Conservation (phyloP, 2,888 invertebrate species). For the Polydrusus cervinus region DNA sequence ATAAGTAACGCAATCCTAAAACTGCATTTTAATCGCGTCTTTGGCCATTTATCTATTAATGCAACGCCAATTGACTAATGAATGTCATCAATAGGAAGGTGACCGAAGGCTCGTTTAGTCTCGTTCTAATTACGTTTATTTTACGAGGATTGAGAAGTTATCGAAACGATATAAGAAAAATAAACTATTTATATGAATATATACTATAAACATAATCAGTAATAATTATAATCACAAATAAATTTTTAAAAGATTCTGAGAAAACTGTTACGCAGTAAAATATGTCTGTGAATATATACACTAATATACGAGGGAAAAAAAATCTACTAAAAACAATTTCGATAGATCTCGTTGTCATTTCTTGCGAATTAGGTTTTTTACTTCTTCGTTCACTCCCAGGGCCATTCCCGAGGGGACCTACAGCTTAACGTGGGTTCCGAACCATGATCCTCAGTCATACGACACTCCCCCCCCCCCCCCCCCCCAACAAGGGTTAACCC, state of each 20-base stretch:
- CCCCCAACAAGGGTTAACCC: too few species aligned
- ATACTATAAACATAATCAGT: too few species aligned
- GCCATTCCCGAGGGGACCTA: too few species aligned
- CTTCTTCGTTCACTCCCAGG: too few species aligned
- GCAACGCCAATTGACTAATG: conserved; percentile 10
- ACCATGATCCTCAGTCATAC: too few species aligned
- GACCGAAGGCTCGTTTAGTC: conserved; percentile 11
- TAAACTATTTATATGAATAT: conserved; percentile 7
- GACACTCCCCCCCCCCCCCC: too few species aligned
- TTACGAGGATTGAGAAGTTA: conserved; percentile 6
- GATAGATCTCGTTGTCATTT: too few species aligned
- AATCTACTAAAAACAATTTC: too few species aligned
- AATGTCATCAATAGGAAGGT: conserved; percentile 9
- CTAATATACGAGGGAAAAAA: too few species aligned
- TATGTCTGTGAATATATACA: neutral
- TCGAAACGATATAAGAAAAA: conserved; percentile 9
- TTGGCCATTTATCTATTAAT: conserved; percentile 19
- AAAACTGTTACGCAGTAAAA: neutral
- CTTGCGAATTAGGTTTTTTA: too few species aligned
- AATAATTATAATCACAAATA: neutral
- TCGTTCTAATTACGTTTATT: conserved; percentile 19
- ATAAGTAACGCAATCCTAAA: conserved; percentile 21
- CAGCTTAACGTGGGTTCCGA: too few species aligned
- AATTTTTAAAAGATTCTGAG: neutral
- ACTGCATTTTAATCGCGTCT: neutral